phyloP scores from a whole-genome alignment of 2,888 invertebrate genomes.

The Lomographa bimaculata region DNA sequence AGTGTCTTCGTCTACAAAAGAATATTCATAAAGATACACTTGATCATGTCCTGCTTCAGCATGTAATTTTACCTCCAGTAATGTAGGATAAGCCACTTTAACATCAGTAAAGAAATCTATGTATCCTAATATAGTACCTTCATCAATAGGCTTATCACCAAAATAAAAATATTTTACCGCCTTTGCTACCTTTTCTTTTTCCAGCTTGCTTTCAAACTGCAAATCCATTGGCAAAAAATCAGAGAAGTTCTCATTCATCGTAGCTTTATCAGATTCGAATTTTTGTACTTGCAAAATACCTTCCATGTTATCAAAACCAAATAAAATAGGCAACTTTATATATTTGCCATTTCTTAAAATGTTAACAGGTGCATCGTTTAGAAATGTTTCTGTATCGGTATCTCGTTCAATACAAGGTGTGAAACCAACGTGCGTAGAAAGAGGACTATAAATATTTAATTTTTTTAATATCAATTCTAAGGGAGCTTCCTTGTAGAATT shows the following conservation, averaged over 20 bases:
- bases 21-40: slow-evolving; percentile 31
- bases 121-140: slow-evolving; percentile 9
- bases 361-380: slow-evolving; percentile 7
- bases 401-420: slow-evolving; percentile 19
- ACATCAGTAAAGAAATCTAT: slow-evolving; percentile 13
- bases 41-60: slow-evolving; percentile 6
- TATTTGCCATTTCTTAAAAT: slow-evolving; percentile 16
- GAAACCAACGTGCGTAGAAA: slow-evolving; percentile 4
- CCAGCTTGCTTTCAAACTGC: slow-evolving; percentile 15
- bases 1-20: slow-evolving; percentile 8
- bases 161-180: slow-evolving; percentile 26
- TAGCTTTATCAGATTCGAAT: slow-evolving; percentile 3
- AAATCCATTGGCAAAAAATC: slow-evolving; percentile 39
- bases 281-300: not conserved
- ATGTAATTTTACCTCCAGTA: slow-evolving; percentile 2
- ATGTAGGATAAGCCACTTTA: slow-evolving; percentile 6
- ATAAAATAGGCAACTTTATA: slow-evolving; percentile 5
- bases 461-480: slow-evolving; percentile 6
- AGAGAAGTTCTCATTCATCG: slow-evolving; percentile 18
- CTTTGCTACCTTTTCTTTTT: slow-evolving; percentile 29
- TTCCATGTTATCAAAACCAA: slow-evolving; percentile 16
- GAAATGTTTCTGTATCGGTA: slow-evolving; percentile 13
- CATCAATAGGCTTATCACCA: slow-evolving; percentile 7
- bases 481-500: slow-evolving; percentile 23
- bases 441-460: slow-evolving; percentile 1